Evolutionary conservation across 64 coral and sea anemone species (phyloP).

Genomic region (Montipora sp.): DNA sequence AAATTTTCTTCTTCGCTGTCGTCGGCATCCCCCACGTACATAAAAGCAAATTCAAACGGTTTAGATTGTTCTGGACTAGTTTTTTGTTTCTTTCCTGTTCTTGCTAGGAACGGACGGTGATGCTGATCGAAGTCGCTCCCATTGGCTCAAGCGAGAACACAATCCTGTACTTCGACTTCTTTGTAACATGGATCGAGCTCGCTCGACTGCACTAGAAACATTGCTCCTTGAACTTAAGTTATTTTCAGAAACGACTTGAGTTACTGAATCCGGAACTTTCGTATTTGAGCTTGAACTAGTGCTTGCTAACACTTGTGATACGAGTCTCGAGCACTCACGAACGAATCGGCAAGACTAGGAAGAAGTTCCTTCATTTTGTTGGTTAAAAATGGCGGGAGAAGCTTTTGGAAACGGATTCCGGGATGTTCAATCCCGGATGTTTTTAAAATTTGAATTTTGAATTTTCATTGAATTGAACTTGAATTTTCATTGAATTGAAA

Average conservation of each 20-base stretch:
- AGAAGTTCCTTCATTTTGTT: not conserved
- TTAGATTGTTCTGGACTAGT: not conserved
- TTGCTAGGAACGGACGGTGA: too few relatives aligned
- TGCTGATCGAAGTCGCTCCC: not conserved
- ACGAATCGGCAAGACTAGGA: not conserved
- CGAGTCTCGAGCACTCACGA: not conserved
- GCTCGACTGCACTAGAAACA: slow-evolving; percentile 2
- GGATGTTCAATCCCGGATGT: not conserved
- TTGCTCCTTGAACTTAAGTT: not conserved
- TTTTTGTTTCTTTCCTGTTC: too few relatives aligned
- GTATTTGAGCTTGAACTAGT: not conserved
- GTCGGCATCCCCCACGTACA: not conserved
- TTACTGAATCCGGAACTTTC: not conserved
- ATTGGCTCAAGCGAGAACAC: slow-evolving; percentile 38
- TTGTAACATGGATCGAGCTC: slow-evolving; percentile 5
- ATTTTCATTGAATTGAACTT: slow-evolving; percentile 1
- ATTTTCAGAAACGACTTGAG: not conserved
- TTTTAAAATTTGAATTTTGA: not conserved
- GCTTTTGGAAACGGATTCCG: not conserved
- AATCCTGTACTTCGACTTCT: not conserved
- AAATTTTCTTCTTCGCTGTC: not conserved
- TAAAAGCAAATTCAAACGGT: too few relatives aligned
- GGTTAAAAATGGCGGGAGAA: not conserved
- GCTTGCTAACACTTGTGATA: not conserved
- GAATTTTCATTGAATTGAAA: not conserved